Conservation (phyloP, 2,113 vertebrate genomes). For the Marmota monax region DNA sequence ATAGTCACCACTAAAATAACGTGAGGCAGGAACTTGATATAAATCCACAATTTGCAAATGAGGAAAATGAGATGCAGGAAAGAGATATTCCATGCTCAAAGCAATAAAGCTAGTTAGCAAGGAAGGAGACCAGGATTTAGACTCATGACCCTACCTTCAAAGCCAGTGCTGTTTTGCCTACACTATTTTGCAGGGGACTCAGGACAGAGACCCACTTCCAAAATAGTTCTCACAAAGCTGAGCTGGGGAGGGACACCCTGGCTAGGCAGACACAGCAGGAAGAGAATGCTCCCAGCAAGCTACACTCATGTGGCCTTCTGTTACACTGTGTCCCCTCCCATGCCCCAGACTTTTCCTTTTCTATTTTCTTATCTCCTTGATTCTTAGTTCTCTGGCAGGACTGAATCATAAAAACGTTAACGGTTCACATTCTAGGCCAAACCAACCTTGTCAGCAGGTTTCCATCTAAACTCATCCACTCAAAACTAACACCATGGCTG, state of each 20-base stretch:
- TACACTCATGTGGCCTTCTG: not conserved
- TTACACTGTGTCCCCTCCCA: too few species aligned
- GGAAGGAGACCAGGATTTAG: not conserved
- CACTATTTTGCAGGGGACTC: not conserved
- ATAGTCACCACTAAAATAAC: not conserved
- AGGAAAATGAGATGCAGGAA: not conserved
- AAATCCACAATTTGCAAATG: not conserved
- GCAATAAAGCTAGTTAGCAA: too few species aligned
- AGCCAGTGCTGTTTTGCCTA: not conserved
- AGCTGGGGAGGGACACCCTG: too few species aligned
- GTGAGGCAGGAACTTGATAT: not conserved
- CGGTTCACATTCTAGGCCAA: not conserved
- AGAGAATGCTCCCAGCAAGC: not conserved
- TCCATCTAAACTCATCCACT: not conserved
- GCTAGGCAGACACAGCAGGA: not conserved
- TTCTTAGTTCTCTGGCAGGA: not conserved
- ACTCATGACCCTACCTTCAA: not conserved
- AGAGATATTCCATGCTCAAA: not conserved
- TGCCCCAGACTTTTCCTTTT: not conserved
- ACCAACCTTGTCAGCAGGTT: not conserved
- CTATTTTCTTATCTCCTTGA: not conserved
- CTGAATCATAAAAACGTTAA: not conserved
- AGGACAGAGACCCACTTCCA: not conserved
- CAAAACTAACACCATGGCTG: not conserved
- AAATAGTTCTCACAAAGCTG: not conserved